Evolutionary conservation across 2,797 vertebrate species (phyloP).

Genomic region (Anableps anableps): DNA sequence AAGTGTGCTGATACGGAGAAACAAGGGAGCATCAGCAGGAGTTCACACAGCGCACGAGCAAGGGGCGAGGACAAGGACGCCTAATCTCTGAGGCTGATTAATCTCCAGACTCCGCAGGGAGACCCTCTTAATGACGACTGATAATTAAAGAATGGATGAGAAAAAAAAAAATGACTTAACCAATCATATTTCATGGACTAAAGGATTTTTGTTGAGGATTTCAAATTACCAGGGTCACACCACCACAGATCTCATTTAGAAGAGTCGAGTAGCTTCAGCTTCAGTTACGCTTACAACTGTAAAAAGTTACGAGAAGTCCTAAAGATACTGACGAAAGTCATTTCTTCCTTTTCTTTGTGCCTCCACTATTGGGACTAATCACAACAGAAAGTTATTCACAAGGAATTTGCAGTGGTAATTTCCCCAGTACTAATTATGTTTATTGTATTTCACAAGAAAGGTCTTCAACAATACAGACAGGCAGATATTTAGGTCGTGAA

Average conservation of each 20-base stretch:
- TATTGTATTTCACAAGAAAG: neutral
- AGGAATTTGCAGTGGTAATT: neutral
- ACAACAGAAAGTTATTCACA: neutral
- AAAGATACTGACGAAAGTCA: constrained; percentile 1
- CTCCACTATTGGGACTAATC: neutral
- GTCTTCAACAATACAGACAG: neutral
- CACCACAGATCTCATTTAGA: neutral
- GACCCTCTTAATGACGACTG: constrained; percentile 45
- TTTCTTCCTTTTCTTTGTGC: neutral
- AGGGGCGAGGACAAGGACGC: constrained; percentile 52
- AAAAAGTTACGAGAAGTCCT: constrained; percentile 25
- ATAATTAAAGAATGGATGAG: constrained; percentile 30
- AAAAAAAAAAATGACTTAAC: neutral
- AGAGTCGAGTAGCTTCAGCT: constrained; percentile 14
- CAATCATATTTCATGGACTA: constrained; percentile 9
- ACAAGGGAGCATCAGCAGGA: constrained; percentile 27
- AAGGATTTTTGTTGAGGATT: constrained; percentile 34
- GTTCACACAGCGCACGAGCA: constrained; percentile 37
- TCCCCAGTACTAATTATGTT: neutral
- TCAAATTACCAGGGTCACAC: constrained; percentile 19
- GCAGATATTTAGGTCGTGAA: neutral
- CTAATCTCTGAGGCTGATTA: constrained; percentile 68
- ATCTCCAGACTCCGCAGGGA: constrained; percentile 40
- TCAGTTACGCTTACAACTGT: constrained; percentile 16
- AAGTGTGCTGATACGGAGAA: neutral